Evolutionary conservation across 2,797 vertebrate genomes (phyloP), one percentile per base, ranked within the genome.

Genomic region (Cynodonichthys magdalenae): DNA sequence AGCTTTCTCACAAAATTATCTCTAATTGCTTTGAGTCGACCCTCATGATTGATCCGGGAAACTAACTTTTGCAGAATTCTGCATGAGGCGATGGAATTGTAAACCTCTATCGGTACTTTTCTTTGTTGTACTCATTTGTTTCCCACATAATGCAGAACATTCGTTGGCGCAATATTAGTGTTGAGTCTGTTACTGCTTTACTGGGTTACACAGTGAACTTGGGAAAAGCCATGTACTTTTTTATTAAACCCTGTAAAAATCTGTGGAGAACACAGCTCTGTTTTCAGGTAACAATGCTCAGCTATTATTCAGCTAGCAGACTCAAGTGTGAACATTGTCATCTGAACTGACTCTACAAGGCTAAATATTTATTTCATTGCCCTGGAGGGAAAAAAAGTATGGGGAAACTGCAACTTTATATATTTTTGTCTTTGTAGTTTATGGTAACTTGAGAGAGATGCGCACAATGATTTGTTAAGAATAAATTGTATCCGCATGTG

Each of bases 281-380:
- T 58, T 86, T 53, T 77, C 65, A 69, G 63, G 84, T 83, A 84
- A 81, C 75, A 69, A 66, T 55, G 34, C 62, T 71, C 41, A 64
- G 66, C 70, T 74, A 64, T 77, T 71, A 62, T 19, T 29, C 19
- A 42, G 69, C 53, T 66, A 39, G 51, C 53, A 82, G 66, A 74
- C 59, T 47, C 66, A 60, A 53, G 18, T 82, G 77, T 66, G 61
- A 88, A 84, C 69, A 52, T 58, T 15, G 1, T 71, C 69, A 45
- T 19, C 48, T 27, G 48, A 74, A 53, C 59, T 45, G 56, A 69
- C 42, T 24, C 31, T 60, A 58, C 24, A 19, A 67, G 60, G 51
- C 31, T 15, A 44, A 62, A 71, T 59, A 61, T 74, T 48, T 84
- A 62, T 79, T 81, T 82, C 60, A 51, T 57, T 36, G 41, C 20